Conservation (phyloP, 2,113 vertebrate genomes). For the Corydoras sp. region DNA sequence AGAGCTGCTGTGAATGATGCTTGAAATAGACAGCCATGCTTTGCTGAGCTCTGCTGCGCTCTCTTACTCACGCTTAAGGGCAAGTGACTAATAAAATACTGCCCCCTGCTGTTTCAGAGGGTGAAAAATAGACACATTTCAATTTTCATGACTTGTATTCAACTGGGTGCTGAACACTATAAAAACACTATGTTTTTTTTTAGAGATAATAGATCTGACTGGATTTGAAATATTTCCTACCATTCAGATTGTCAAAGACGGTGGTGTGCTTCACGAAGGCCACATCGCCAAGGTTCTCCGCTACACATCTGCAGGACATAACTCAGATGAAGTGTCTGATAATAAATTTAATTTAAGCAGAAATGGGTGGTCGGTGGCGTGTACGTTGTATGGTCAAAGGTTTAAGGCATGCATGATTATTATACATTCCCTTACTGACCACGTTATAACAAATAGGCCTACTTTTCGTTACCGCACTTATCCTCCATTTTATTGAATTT, state of each 20-base stretch:
- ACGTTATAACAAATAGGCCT: too few relatives aligned
- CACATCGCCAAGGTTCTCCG: conserved; percentile 71
- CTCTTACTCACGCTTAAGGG: not conserved
- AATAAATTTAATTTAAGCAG: too few relatives aligned
- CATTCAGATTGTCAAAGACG: conserved; percentile 65
- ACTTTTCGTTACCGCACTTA: too few relatives aligned
- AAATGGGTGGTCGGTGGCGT: too few relatives aligned
- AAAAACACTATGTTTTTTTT: not conserved
- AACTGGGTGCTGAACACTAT: too few relatives aligned
- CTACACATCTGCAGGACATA: conserved; percentile 63
- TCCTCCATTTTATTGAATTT: too few relatives aligned
- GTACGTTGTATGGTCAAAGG: too few relatives aligned
- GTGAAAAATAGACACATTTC: not conserved
- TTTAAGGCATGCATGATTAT: too few relatives aligned
- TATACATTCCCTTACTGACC: too few relatives aligned
- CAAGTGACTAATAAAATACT: conserved; percentile 48
- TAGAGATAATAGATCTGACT: too few relatives aligned
- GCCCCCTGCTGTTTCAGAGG: conserved; percentile 55
- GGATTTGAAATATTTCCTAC: conserved; percentile 45
- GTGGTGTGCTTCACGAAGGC: conserved; percentile 74
- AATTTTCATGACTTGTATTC: too few relatives aligned
- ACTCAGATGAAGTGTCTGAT: not conserved
- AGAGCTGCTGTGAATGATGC: conserved; percentile 6
- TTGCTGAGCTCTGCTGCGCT: not conserved
- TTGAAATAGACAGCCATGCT: conserved; percentile 7